Evolutionary conservation across 1,140 invertebrate genomes (phyloP), one percentile per base, ranked within the genome.

Genomic region (Epicauta chinensis): DNA sequence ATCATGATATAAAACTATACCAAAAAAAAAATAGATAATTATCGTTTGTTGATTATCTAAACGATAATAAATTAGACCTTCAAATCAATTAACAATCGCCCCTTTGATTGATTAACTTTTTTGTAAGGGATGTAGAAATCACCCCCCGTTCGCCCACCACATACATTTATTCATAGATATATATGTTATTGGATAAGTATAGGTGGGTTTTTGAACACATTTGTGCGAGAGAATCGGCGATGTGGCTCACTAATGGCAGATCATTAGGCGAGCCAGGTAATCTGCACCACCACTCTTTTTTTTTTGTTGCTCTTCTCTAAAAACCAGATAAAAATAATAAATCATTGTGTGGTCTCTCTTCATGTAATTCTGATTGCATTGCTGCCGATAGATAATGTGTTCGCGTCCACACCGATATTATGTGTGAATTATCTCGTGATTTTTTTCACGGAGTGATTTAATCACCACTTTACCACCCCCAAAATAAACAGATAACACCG

Each of bases 271-370:
- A 47, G 12, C 36, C 61, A 60, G 61, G 58, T 61, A 63, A 61
- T 61, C 61, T 63, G 51, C 55, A 46, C 40, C 53, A 52, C 53
- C 59, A n/a, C n/a, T n/a, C n/a, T n/a, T n/a, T n/a, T n/a, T n/a
- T n/a, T n/a, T n/a, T n/a, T n/a, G n/a, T n/a, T n/a, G n/a, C 61
- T 49, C 59, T 63, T 60, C 53, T 47, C 56, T 53, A 55, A 58
- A 55, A 36, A 34, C 29, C 40, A 59, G 61, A 62, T 62, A 62
- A 62, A 62, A 62, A 62, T 62, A 62, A 62, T 62, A 62, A 62
- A 62, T 62, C 61, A 62, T 62, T 60, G 58, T n/a, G n/a, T 57
- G 58, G 59, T 50, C 44, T 60, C 47, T 56, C 53, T 53, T 61
- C 59, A 59, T 61, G 56, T 48, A 61, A 59, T 59, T 56, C 56